Percentiles rank a stretch among this genome's conserved stretches.
These are phyloP conservation scores for Heliconius hermathena DNA, from an alignment of 1,140 invertebrate species.

Conservation along the genomic window DNA sequence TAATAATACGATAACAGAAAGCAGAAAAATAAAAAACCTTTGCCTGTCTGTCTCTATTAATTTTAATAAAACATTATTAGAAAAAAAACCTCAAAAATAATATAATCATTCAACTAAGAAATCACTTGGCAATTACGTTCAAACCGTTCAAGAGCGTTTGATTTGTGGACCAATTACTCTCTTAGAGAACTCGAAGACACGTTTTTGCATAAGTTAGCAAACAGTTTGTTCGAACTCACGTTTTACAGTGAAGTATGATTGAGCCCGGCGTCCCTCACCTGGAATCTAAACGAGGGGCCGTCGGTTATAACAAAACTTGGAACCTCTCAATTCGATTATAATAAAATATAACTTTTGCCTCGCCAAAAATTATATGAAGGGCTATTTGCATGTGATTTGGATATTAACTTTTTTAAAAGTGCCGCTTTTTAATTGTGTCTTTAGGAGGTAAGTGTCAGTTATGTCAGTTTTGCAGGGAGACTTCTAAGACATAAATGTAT, in stretches of 20 bases:
- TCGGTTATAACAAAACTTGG: constrained; percentile 19
- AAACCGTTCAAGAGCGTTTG: constrained; percentile 17
- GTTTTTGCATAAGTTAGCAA: constrained; percentile 33
- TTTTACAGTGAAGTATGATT: constrained; percentile 24
- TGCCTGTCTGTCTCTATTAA: too few species aligned
- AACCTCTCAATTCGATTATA: constrained; percentile 20
- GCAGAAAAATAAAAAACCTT: too few species aligned
- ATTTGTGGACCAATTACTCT: constrained; percentile 26
- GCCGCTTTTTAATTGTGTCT: neutral
- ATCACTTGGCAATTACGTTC: constrained; percentile 19
- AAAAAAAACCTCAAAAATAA: neutral
- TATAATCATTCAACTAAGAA: neutral
- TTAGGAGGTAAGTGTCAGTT: neutral
- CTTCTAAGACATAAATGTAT: neutral
- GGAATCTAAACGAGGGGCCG: constrained; percentile 28
- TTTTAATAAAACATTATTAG: too few species aligned
- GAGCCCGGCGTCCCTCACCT: constrained; percentile 25
- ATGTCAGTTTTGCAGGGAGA: neutral
- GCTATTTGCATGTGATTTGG: neutral
- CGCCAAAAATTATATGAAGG: neutral
- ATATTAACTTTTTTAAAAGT: neutral
- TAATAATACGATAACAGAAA: too few species aligned
- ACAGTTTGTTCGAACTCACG: constrained; percentile 21
- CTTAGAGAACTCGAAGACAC: constrained; percentile 23
- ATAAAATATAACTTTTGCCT: constrained; percentile 25